Evolutionary conservation across 2,888 invertebrate genomes (phyloP), one percentile per base, ranked within the genome.

Genomic region (Micoletzkya japonica): DNA sequence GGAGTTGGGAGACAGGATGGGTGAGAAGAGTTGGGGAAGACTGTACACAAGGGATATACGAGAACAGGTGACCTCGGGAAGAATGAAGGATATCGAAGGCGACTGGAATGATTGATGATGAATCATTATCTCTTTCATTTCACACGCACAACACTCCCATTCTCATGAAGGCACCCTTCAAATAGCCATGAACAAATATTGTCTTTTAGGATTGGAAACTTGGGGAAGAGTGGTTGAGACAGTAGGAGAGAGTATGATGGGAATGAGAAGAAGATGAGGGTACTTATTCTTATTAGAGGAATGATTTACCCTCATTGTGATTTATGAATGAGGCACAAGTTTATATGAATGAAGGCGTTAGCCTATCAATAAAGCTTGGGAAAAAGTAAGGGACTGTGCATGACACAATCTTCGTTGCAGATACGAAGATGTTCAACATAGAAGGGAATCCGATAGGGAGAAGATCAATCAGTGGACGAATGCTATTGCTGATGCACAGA

Each of bases 391-490:
- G 14, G n/a, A 52, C 24, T 52, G n/a, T n/a, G n/a, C n/a, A n/a
- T n/a, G n/a, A n/a, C n/a, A n/a, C n/a, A 52, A n/a, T 6, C 6
- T 36, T 32, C 34, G 10, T 20, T 32, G 72, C 72, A 83, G 84
- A 61, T 84, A 82, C 72, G 85, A 85, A 34, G 83, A 83, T 60
- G 77, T 83, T 54, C 81, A 80, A 61, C 79, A 81, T 57, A 79
- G 84, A 36, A 81, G 84, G 37, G 82, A 83, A 50, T 52, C 68
- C 32, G 83, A 85, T 72, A 79, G 79, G 58, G 84, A 84, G 63
- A 81, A 84, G 77, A 84, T 86, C 75, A 73, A 66, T n/a, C 76
- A 73, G 39, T 85, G 81, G 78, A 82, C 83, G 24, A 81, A 84
- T 69, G 77, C 81, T 64, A 81, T 84, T 73, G 82, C 83, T 50